Conservation (phyloP, 2,888 invertebrate genomes). For the Leucania comma region DNA sequence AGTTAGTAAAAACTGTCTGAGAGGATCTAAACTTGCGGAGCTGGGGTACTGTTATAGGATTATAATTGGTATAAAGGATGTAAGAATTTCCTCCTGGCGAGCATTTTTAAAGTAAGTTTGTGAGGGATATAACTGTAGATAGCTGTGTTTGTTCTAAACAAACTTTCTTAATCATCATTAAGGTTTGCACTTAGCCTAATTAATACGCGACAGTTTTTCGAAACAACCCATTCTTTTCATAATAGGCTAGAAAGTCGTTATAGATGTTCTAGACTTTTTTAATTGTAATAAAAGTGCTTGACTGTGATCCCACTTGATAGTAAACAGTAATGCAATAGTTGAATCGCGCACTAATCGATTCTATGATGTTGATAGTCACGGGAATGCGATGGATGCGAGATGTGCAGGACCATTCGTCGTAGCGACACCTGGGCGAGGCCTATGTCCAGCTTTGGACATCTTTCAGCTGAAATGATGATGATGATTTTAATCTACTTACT, state of each 20-base stretch:
- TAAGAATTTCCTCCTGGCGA: constrained; percentile 2
- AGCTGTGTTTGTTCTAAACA: neutral
- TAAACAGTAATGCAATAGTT: no score
- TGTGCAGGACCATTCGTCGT: no score
- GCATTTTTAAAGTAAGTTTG: constrained; percentile 4
- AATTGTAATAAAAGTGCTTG: no score
- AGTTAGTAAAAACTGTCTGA: constrained; percentile 42
- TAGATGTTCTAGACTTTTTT: neutral
- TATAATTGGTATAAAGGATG: constrained; percentile 27
- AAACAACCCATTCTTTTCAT: constrained; percentile 2
- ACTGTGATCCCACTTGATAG: no score
- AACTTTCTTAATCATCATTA: constrained; percentile 11
- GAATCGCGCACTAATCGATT: no score
- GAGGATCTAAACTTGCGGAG: constrained; percentile 26
- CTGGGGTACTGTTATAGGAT: constrained; percentile 26
- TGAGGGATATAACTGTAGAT: neutral
- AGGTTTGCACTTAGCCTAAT: constrained; percentile 8
- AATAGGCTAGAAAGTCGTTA: neutral
- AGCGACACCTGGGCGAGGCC: no score
- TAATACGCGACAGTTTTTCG: neutral
- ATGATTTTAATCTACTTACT: no score
- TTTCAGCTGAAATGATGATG: no score
- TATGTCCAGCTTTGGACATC: no score
- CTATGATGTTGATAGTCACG: no score
- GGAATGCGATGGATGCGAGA: no score